phyloP scores from a whole-genome alignment of 1,140 invertebrate genomes.

The Neocloeon triangulifer region DNA sequence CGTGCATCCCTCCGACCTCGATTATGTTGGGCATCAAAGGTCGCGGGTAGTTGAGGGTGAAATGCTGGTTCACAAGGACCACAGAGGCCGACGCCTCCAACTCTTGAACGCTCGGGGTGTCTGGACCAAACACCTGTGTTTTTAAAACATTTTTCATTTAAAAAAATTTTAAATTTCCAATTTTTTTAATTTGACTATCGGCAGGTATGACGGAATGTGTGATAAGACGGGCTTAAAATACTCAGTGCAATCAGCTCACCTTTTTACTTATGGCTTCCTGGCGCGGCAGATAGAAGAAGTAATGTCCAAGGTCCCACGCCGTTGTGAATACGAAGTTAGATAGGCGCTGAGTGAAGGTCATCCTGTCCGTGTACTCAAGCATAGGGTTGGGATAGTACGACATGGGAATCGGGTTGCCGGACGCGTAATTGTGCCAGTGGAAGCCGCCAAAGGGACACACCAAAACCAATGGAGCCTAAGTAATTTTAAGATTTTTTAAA shows the following conservation, averaged over 20 bases:
- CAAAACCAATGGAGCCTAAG: background rate
- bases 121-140: background rate
- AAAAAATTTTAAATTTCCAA: no score
- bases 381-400: background rate
- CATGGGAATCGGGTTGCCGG: background rate
- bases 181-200: no score
- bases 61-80: slow-evolving; percentile 28
- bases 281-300: background rate
- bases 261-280: background rate
- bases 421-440: background rate
- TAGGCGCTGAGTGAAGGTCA: background rate
- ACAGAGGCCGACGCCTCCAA: slow-evolving; percentile 14
- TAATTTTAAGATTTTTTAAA: background rate
- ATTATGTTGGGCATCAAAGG: slow-evolving; percentile 29
- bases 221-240: no score
- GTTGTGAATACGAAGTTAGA: background rate
- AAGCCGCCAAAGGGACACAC: background rate
- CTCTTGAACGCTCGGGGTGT: slow-evolving; percentile 9
- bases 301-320: background rate
- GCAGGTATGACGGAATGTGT: no score
- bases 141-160: background rate
- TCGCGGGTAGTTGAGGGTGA: slow-evolving; percentile 20
- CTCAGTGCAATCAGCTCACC: no score
- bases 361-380: background rate
- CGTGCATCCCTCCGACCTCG: slow-evolving; percentile 33